Percentiles rank a stretch among this genome's conserved stretches.
Evolutionary conservation across 1,140 invertebrate genomes (phyloP).

Genomic region (Rhysida immarginata): DNA sequence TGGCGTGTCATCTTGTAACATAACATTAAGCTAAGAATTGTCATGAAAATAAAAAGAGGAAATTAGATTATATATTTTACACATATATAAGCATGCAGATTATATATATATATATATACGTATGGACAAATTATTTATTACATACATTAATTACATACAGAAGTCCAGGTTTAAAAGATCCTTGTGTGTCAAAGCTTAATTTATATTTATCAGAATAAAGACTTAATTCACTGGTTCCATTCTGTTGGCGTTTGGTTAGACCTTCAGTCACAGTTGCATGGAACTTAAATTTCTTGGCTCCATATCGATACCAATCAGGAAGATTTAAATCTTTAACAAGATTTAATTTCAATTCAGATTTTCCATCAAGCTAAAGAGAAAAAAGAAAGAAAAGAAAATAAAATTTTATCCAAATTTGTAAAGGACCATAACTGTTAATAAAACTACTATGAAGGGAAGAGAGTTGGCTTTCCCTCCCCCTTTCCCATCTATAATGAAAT

Average conservation of each 20-base stretch:
- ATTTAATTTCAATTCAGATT: constrained; percentile 56
- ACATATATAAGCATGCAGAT: constrained; percentile 2
- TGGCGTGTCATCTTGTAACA: constrained; percentile 56
- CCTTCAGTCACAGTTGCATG: constrained; percentile 66
- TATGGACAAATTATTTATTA: constrained; percentile 18
- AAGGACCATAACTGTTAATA: too few species aligned
- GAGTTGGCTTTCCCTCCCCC: too few species aligned
- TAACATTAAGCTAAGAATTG: constrained; percentile 55
- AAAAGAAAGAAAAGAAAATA: neutral
- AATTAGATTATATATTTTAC: neutral
- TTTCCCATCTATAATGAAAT: too few species aligned
- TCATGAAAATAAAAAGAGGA: constrained; percentile 12
- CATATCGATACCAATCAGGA: constrained; percentile 54
- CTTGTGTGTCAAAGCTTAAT: constrained; percentile 62
- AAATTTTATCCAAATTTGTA: neutral
- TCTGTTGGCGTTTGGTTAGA: constrained; percentile 62
- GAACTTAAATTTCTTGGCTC: constrained; percentile 39
- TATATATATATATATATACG: constrained; percentile 9
- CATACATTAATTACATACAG: constrained; percentile 64
- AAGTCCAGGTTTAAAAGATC: constrained; percentile 73
- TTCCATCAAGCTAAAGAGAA: constrained; percentile 49
- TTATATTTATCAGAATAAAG: constrained; percentile 66
- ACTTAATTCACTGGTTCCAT: constrained; percentile 50
- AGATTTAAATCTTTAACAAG: constrained; percentile 46
- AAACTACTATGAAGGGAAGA: too few species aligned